A percentile compares a stretch with the other conserved stretches of the same genome.
phyloP scores from a whole-genome alignment of 2,888 invertebrate genomes.

The Leptopilina myrica region DNA sequence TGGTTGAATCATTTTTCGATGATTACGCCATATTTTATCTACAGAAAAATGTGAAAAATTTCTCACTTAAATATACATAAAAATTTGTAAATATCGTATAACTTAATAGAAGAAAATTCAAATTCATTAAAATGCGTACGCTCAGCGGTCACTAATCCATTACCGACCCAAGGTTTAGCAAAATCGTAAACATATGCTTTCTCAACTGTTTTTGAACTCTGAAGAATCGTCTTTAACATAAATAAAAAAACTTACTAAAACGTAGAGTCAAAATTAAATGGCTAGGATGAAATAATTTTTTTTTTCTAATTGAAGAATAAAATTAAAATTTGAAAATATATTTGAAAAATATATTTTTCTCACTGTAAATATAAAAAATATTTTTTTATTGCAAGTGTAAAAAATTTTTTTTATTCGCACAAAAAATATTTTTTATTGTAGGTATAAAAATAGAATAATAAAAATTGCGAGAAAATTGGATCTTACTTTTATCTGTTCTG shows the following conservation, averaged over 20 bases:
- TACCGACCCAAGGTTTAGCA: constrained; percentile 9
- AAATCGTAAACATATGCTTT: not conserved
- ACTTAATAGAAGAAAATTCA: not conserved
- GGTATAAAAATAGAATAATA: not conserved
- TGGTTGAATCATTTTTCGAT: not conserved
- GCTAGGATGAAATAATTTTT: not conserved
- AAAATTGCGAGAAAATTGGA: not conserved
- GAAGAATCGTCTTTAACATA: not conserved
- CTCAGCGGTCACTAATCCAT: constrained; percentile 11
- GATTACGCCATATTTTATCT: constrained; percentile 9
- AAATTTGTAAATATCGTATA: too few relatives aligned
- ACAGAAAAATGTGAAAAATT: not conserved
- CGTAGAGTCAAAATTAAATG: too few relatives aligned
- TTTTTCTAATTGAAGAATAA: too few relatives aligned
- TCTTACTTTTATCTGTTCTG: not conserved
- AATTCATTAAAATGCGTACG: not conserved
- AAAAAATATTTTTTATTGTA: too few relatives aligned
- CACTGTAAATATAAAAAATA: too few relatives aligned
- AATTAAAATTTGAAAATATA: too few relatives aligned
- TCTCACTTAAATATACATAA: too few relatives aligned
- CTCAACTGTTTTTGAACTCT: not conserved
- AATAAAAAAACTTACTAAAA: not conserved
- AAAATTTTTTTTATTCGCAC: too few relatives aligned
- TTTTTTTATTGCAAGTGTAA: too few relatives aligned
- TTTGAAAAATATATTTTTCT: too few relatives aligned